Conservation (phyloP, 2,113 vertebrate genomes). For the Euleptes europaea region DNA sequence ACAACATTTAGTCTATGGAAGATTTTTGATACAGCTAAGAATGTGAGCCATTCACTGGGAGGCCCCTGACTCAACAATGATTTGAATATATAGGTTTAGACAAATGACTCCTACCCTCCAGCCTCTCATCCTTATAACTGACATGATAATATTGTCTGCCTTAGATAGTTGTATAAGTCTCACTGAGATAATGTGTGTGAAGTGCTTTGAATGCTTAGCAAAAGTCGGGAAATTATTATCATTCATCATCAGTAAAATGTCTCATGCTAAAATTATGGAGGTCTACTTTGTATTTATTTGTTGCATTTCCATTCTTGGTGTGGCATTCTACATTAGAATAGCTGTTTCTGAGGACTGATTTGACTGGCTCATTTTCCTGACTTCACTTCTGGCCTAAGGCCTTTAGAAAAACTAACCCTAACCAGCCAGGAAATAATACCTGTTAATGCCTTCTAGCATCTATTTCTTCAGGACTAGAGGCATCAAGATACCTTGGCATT, state of each 20-base stretch:
- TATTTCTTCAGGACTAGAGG: constrained; percentile 28
- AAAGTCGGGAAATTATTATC: neutral
- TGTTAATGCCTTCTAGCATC: constrained; percentile 36
- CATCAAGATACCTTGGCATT: constrained; percentile 25
- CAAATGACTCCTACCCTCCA: too few relatives aligned
- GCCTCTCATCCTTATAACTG: neutral
- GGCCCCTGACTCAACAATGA: neutral
- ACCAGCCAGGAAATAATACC: constrained; percentile 25
- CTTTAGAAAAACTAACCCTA: neutral
- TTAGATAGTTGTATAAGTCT: neutral
- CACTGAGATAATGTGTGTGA: neutral
- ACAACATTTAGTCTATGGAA: neutral
- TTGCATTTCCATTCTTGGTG: constrained; percentile 45
- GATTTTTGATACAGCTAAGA: neutral
- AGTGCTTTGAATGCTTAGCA: neutral
- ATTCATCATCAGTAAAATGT: neutral
- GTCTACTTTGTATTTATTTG: neutral
- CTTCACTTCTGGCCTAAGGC: constrained; percentile 43
- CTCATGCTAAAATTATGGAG: neutral
- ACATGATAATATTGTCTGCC: neutral
- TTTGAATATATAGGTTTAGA: neutral
- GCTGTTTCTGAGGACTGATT: constrained; percentile 39
- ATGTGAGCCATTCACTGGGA: neutral
- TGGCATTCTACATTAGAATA: constrained; percentile 44
- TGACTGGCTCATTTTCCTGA: constrained; percentile 47